A percentile compares a stretch with the other conserved stretches of the same genome.
Evolutionary conservation across 2,113 vertebrate species (phyloP).

Genomic region (Agelaius tricolor): DNA sequence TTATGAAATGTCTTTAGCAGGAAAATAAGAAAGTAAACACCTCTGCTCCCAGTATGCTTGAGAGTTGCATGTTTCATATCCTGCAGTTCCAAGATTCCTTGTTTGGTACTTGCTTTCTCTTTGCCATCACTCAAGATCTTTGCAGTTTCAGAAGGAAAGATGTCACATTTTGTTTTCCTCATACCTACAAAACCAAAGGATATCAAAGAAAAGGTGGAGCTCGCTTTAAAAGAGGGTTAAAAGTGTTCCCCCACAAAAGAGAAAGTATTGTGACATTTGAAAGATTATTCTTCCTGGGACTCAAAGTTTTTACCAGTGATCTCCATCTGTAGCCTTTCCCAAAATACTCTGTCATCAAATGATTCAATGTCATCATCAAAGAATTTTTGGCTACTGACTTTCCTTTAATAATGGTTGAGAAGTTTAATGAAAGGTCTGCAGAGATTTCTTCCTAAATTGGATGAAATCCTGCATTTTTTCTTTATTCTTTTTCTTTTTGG

Average conservation of each 20-base stretch:
- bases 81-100: not conserved
- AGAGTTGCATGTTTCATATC: not conserved
- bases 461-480: slow-evolving; percentile 59
- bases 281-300: slow-evolving; percentile 48
- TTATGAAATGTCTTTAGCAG: not conserved
- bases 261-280: slow-evolving; percentile 63
- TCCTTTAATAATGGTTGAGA: slow-evolving; percentile 75
- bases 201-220: not conserved
- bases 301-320: slow-evolving; percentile 53
- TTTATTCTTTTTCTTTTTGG: slow-evolving; percentile 35
- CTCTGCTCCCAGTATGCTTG: not conserved
- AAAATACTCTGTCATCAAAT: slow-evolving; percentile 66
- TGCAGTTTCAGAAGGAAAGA: not conserved
- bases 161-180: not conserved
- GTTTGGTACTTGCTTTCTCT: not conserved
- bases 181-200: not conserved
- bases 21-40: not conserved
- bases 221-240: not conserved
- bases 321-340: slow-evolving; percentile 56
- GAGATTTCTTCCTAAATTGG: slow-evolving; percentile 75
- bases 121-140: not conserved
- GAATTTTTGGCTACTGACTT: slow-evolving; percentile 75
- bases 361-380: slow-evolving; percentile 75
- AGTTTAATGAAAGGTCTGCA: slow-evolving; percentile 75
- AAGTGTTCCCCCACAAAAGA: slow-evolving; percentile 32